Percentiles rank a stretch among this genome's conserved stretches.
phyloP scores from a whole-genome alignment of 2,113 vertebrate species.

The Galemys pyrenaicus region DNA sequence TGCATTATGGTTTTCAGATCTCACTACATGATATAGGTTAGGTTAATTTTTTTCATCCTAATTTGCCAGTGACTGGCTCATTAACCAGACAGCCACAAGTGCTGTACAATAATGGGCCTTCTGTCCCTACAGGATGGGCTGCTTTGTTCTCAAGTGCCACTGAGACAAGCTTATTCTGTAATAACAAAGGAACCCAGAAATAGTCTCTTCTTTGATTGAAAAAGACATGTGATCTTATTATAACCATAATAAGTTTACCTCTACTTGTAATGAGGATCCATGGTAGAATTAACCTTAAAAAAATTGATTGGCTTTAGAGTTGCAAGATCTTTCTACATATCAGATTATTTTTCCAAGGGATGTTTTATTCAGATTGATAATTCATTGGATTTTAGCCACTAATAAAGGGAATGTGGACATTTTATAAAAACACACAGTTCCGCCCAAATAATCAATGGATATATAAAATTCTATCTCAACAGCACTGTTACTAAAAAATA shows the following conservation, averaged over 20 bases:
- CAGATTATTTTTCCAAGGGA: constrained; percentile 16
- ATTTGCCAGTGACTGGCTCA: constrained; percentile 53
- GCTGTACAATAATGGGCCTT: background rate
- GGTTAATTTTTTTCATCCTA: constrained; percentile 46
- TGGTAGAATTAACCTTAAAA: background rate
- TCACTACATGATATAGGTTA: background rate
- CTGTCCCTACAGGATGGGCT: constrained; percentile 41
- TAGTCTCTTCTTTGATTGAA: constrained; percentile 44
- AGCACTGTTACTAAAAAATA: background rate
- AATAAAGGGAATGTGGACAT: background rate
- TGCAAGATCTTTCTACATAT: constrained; percentile 1
- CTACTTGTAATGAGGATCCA: background rate
- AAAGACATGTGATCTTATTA: background rate
- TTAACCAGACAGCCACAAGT: constrained; percentile 48
- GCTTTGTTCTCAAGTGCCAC: constrained; percentile 50
- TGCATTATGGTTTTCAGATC: background rate
- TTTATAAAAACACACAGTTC: background rate
- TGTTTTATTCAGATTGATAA: constrained; percentile 21
- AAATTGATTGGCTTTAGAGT: constrained; percentile 43
- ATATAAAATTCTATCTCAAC: background rate
- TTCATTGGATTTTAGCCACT: constrained; percentile 41
- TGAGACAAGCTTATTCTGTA: background rate
- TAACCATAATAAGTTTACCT: background rate
- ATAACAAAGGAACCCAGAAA: constrained; percentile 36
- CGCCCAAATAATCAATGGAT: background rate